phyloP scores from a whole-genome alignment of 2,888 invertebrate species.

The Erebia aethiops region DNA sequence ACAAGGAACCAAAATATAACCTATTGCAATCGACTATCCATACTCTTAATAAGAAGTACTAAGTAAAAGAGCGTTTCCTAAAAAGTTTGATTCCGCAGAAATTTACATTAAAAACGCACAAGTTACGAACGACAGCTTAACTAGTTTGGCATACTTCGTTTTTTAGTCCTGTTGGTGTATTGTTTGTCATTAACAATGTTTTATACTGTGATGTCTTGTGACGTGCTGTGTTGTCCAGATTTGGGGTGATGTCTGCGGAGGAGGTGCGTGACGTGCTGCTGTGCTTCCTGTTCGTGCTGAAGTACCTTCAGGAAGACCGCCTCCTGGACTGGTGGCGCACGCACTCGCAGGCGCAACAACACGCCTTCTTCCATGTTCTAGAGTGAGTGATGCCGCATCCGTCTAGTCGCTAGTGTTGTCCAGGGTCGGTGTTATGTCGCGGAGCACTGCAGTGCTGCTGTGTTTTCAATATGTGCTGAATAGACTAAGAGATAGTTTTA shows the following conservation, averaged over 20 bases:
- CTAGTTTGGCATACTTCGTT: too few relatives aligned
- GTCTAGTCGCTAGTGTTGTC: not conserved
- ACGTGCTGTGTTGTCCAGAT: constrained; percentile 55
- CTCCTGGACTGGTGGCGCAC: constrained; percentile 96
- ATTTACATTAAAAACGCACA: too few relatives aligned
- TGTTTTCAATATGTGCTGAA: not conserved
- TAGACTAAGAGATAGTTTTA: too few relatives aligned
- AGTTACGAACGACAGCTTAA: too few relatives aligned
- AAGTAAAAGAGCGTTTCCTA: too few relatives aligned
- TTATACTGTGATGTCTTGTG: not conserved
- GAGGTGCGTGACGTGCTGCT: constrained; percentile 95
- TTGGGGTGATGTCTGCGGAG: constrained; percentile 82
- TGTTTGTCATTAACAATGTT: not conserved
- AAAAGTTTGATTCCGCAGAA: too few relatives aligned
- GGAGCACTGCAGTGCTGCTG: too few relatives aligned
- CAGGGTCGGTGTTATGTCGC: too few relatives aligned
- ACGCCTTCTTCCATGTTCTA: constrained; percentile 92
- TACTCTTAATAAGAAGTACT: too few relatives aligned
- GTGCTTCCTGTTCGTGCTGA: constrained; percentile 95
- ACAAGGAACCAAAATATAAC: too few relatives aligned
- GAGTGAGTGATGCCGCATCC: constrained; percentile 83
- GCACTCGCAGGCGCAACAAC: constrained; percentile 90
- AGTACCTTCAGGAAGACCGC: constrained; percentile 94
- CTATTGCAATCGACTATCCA: too few relatives aligned
- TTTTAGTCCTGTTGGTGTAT: not conserved